phyloP scores from a whole-genome alignment of 2,113 vertebrate genomes.

The Leptobrachium ailaonicum region DNA sequence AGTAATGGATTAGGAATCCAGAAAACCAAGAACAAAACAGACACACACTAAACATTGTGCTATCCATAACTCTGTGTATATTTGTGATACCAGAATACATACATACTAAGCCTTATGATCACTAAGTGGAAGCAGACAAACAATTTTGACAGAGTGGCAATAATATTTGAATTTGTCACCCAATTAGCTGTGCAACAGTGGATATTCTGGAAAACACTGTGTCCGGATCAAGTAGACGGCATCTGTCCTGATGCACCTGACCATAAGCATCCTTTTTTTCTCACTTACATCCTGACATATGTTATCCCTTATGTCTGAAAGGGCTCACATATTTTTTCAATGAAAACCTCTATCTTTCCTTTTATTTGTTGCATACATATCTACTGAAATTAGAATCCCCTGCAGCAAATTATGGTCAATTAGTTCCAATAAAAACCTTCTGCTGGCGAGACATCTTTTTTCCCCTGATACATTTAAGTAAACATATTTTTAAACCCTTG shows the following conservation, averaged over 20 bases:
- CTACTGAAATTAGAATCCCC: conserved; percentile 47
- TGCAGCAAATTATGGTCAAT: conserved; percentile 41
- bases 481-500: conserved; percentile 27
- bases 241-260: conserved; percentile 39
- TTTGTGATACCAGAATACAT: no score
- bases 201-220: background rate
- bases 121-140: no score
- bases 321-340: conserved; percentile 44
- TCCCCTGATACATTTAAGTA: conserved; percentile 45
- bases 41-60: no score
- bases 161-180: no score
- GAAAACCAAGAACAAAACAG: no score
- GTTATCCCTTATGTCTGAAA: conserved; percentile 39
- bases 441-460: conserved; percentile 29
- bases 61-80: no score
- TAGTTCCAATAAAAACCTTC: conserved; percentile 49
- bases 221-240: conserved; percentile 1
- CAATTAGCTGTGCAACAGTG: background rate
- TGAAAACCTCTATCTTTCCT: conserved; percentile 43
- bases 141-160: no score
- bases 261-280: conserved; percentile 28
- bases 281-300: conserved; percentile 46
- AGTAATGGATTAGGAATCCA: no score
- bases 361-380: conserved; percentile 42
- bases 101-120: no score